Evolutionary conservation across 1,140 invertebrate species (phyloP).

Genomic region (Bradysia coprophila): DNA sequence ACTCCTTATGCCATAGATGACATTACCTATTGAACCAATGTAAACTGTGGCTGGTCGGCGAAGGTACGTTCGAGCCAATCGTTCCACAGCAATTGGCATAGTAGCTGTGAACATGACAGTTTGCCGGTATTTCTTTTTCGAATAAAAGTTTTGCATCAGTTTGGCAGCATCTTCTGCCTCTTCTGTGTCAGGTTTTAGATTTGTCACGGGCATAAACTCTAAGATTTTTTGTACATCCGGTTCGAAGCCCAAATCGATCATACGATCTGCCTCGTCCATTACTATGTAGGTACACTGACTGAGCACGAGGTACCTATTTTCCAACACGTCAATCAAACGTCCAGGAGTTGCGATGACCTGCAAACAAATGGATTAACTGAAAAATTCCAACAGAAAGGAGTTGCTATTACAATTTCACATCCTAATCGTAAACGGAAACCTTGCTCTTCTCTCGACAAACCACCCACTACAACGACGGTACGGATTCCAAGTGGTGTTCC

Average conservation of each 20-base stretch:
- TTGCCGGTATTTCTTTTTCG: conserved; percentile 96
- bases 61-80: conserved; percentile 86
- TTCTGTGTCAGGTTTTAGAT: conserved; percentile 96
- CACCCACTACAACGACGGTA: conserved; percentile 96
- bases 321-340: conserved; percentile 95
- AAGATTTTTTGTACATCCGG: conserved; percentile 96
- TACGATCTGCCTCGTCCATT: conserved; percentile 90
- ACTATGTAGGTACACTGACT: conserved; percentile 91
- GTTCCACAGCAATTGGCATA: conserved; percentile 96
- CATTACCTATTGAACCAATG: conserved; percentile 94
- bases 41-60: conserved; percentile 93
- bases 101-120: conserved; percentile 99
- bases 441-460: conserved; percentile 94
- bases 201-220: conserved; percentile 96
- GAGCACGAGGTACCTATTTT: conserved; percentile 93
- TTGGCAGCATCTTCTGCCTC: conserved; percentile 91
- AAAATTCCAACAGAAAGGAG: conserved; percentile 96
- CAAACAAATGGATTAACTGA: too few species aligned
- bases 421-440: conserved; percentile 91
- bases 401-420: conserved; percentile 99
- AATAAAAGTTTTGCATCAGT: conserved; percentile 86
- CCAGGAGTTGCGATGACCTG: conserved; percentile 99
- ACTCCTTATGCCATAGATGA: too few species aligned
- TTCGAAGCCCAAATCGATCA: conserved; percentile 99
- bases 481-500: conserved; percentile 85